Evolutionary conservation across 2,113 vertebrate species (phyloP).

Genomic region (Stictonetta naevosa): DNA sequence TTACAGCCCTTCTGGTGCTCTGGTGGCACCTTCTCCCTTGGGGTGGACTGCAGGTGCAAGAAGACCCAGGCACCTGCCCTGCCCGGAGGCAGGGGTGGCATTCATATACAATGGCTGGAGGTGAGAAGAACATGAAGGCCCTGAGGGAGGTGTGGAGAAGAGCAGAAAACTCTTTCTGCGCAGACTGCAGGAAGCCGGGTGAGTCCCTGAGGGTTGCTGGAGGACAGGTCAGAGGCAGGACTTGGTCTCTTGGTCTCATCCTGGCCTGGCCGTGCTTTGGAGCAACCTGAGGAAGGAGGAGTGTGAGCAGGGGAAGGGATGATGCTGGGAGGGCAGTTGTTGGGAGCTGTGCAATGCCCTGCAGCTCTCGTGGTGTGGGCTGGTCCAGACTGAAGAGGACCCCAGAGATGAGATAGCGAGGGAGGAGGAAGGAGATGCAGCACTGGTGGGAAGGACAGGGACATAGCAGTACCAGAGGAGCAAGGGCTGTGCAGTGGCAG

Average conservation of each 20-base stretch:
- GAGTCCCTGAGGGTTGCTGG: not conserved
- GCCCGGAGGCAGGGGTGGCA: not conserved
- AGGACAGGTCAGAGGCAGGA: not conserved
- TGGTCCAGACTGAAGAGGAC: not conserved
- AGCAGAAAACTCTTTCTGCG: constrained; percentile 59
- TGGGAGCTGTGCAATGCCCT: not conserved
- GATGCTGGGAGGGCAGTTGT: too few species aligned
- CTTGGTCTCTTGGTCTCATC: not conserved
- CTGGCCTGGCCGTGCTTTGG: too few species aligned
- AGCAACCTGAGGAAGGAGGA: not conserved
- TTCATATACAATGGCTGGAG: constrained; percentile 20
- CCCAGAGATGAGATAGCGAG: not conserved
- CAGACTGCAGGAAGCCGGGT: constrained; percentile 38
- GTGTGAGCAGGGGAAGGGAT: not conserved
- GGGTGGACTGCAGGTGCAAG: not conserved
- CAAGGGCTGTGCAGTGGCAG: not conserved
- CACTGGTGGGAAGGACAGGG: not conserved
- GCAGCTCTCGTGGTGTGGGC: not conserved
- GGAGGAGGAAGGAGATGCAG: not conserved
- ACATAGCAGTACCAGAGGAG: not conserved
- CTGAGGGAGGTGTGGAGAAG: constrained; percentile 68
- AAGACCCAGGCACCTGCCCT: not conserved
- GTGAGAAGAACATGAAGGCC: not conserved
- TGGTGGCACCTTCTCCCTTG: not conserved
- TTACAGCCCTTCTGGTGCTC: not conserved